Percentiles rank a stretch among this genome's conserved stretches.
phyloP scores from a whole-genome alignment of 2,797 vertebrate genomes.

The Molossus alvarezi region DNA sequence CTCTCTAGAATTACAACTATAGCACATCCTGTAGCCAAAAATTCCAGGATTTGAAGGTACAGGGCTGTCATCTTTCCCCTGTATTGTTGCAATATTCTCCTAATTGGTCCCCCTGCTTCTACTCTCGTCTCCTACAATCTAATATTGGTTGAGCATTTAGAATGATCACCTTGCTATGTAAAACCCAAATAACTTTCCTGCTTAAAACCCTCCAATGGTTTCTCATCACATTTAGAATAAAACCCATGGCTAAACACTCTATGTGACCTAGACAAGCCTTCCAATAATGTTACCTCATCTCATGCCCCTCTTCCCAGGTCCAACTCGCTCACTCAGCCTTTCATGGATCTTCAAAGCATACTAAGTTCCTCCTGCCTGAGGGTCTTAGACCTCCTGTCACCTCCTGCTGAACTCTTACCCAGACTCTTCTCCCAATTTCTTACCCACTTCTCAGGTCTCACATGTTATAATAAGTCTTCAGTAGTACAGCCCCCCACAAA shows the following conservation, averaged over 20 bases:
- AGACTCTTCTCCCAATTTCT: not conserved
- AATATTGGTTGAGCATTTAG: not conserved
- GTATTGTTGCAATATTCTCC: not conserved
- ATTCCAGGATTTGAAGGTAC: not conserved
- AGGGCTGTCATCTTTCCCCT: not conserved
- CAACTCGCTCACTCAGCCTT: not conserved
- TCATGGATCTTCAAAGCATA: not conserved
- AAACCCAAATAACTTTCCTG: slow-evolving; percentile 4
- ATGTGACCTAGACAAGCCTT: not conserved
- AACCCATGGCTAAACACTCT: not conserved
- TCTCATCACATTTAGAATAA: not conserved
- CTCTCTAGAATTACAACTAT: slow-evolving; percentile 50
- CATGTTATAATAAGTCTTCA: not conserved
- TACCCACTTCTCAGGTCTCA: not conserved
- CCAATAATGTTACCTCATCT: not conserved
- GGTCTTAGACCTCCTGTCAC: not conserved
- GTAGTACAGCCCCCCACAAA: not conserved
- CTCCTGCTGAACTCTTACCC: not conserved
- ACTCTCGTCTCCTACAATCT: not conserved
- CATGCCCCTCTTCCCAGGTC: fast-evolving
- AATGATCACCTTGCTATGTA: not conserved
- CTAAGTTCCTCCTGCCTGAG: not conserved
- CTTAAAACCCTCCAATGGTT: not conserved
- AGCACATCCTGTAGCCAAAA: not conserved
- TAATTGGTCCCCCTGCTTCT: not conserved